phyloP scores from a whole-genome alignment of 2,797 vertebrate genomes.

The Mus minutoides region DNA sequence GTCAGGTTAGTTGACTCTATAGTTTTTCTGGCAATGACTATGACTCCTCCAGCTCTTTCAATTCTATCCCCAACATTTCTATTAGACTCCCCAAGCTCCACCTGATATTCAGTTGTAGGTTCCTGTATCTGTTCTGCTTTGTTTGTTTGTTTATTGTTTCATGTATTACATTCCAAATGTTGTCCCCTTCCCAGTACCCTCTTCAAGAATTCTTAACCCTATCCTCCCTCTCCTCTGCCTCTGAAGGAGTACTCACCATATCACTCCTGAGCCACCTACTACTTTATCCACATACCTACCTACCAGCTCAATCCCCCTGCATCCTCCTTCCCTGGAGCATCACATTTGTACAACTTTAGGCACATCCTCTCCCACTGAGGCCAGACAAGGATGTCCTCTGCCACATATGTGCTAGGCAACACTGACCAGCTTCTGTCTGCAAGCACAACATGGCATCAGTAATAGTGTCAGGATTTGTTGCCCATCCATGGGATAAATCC shows the following conservation, averaged over 20 bases:
- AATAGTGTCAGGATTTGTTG: not conserved
- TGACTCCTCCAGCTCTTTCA: too few species aligned
- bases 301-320: too few species aligned
- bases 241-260: not conserved
- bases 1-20: not conserved
- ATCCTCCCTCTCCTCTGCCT: not conserved
- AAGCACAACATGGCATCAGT: not conserved
- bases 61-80: too few species aligned
- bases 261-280: not conserved
- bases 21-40: too few species aligned
- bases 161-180: too few species aligned
- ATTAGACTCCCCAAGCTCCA: too few species aligned
- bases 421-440: not conserved
- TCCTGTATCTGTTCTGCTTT: too few species aligned
- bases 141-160: too few species aligned
- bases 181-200: too few species aligned
- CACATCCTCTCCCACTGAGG: not conserved
- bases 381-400: not conserved
- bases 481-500: too few species aligned
- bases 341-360: not conserved
- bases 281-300: not conserved
- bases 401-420: not conserved
- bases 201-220: too few species aligned
- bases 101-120: too few species aligned
- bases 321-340: not conserved